Base-by-base conservation (phyloP, 2,888 invertebrate genomes). In the Parnassius apollo region DNA sequence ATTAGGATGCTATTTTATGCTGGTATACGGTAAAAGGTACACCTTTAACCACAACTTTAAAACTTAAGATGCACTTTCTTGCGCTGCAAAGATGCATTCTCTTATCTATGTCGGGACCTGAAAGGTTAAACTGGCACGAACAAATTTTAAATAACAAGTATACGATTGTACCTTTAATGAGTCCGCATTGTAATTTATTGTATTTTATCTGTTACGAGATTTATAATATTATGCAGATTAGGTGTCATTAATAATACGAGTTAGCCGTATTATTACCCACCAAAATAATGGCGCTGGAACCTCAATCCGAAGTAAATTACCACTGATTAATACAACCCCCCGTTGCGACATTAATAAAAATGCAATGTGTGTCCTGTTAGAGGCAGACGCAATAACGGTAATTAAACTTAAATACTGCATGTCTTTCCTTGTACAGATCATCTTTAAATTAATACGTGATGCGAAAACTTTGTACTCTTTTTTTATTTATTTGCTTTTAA, bases 261-360 rank as follows among this genome's bases (percentile, higher is more conserved):
- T 42, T 44, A 44, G 10, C 44, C 11, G 44, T 11, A 25, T 45
- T 45, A 22, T 22, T 55, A 55, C 18, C 25, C 45, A 44, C 9
- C 44, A 45, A 55, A 22, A 53, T 42, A 12, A 55, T 46, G 55
- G 55, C 55, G 45, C 11, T 9, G 44, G 46, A 22, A 45, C 18
- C 55, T 45, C 55, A 55, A 55, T 45, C 44, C 45, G 55, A 55
- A 10, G 22, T 46, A 55, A 22, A 18, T 55, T 45, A 45, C 13
- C 18, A 11, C 22, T 22, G 44, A 44, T 44, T 22, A 44, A 44
- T 44, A 11, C 4, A 8, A 25, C 13, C 55, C 42, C 55, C 55
- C 55, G 55, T 10, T 11, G 55, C 9, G 55, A 18, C 11, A 3
- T 2, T 22, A 18, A 55, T 55, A 55, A 55, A 55, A 55, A 46